Percentiles rank a stretch among this genome's conserved stretches.
phyloP scores from a whole-genome alignment of 1,140 invertebrate genomes.

The Achatina immaculata region DNA sequence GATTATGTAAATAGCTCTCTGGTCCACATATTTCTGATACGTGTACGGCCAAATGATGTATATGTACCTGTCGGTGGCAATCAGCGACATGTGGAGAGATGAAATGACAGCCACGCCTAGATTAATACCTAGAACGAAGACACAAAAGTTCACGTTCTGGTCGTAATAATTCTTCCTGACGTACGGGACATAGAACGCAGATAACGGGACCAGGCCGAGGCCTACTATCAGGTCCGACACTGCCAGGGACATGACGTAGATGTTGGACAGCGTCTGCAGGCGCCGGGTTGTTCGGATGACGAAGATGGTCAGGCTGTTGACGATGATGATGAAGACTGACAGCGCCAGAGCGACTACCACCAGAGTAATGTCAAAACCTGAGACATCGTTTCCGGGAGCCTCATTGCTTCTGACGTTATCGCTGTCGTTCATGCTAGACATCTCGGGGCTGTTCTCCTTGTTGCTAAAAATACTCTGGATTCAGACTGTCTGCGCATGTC shows the following conservation, averaged over 20 bases:
- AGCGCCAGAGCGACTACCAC: not conserved
- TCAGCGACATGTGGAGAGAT: not conserved
- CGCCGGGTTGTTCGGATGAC: not conserved
- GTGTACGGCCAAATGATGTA: slow-evolving; percentile 1
- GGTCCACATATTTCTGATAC: not conserved
- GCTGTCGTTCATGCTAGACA: not conserved
- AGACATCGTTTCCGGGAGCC: not conserved
- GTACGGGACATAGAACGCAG: not conserved
- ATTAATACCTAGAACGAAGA: not conserved
- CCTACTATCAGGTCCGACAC: not conserved
- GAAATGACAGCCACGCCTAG: slow-evolving; percentile 1
- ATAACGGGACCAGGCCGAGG: not conserved
- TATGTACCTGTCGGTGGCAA: slow-evolving; percentile 2
- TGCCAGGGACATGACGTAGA: not conserved
- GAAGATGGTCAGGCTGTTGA: not conserved
- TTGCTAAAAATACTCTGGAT: too few species aligned
- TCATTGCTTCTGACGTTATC: not conserved
- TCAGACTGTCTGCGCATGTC: too few species aligned
- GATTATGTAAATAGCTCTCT: not conserved
- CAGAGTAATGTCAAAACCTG: not conserved
- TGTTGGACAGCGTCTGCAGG: not conserved
- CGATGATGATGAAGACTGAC: not conserved
- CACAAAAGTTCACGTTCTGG: not conserved
- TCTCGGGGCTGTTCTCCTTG: too few species aligned
- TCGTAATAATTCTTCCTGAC: not conserved